Percentiles rank a stretch among this genome's conserved stretches.
phyloP scores from a whole-genome alignment of 2,888 invertebrate species.

The Hofmannophila pseudospretella region DNA sequence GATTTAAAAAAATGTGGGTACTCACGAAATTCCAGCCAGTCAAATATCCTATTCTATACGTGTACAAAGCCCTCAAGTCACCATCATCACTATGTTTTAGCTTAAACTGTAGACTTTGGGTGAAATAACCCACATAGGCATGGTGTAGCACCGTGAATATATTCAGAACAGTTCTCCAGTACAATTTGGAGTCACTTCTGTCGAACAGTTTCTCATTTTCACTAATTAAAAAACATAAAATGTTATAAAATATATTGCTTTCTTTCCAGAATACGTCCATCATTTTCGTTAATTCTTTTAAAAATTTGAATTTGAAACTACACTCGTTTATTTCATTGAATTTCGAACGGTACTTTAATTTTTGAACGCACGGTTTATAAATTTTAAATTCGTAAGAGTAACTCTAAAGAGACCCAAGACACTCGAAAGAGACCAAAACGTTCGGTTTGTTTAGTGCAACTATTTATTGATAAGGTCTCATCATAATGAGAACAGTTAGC shows the following conservation, averaged over 20 bases:
- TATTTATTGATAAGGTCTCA: too few relatives aligned
- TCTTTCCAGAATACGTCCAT: constrained; percentile 50
- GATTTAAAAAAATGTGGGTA: constrained; percentile 15
- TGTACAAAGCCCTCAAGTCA: constrained; percentile 39
- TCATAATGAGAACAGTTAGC: too few relatives aligned
- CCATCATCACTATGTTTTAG: constrained; percentile 21
- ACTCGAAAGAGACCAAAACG: too few relatives aligned
- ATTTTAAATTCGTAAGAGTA: too few relatives aligned
- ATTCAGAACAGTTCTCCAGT: constrained; percentile 59
- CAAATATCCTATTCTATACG: constrained; percentile 36
- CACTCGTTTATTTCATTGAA: too few relatives aligned
- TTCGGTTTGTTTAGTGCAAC: too few relatives aligned
- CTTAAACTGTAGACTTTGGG: constrained; percentile 21
- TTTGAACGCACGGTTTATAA: too few relatives aligned
- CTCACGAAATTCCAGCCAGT: constrained; percentile 69
- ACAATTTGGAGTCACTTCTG: constrained; percentile 49
- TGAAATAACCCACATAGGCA: constrained; percentile 31
- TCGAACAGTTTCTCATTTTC: constrained; percentile 64
- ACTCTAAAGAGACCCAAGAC: too few relatives aligned
- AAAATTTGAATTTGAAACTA: too few relatives aligned
- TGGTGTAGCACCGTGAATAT: constrained; percentile 42
- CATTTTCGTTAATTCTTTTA: too few relatives aligned
- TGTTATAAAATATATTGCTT: constrained; percentile 55
- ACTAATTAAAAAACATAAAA: constrained; percentile 58
- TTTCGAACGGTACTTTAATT: too few relatives aligned